Evolutionary conservation across 1,140 invertebrate species (phyloP).

Genomic region (Bombus fervidus): DNA sequence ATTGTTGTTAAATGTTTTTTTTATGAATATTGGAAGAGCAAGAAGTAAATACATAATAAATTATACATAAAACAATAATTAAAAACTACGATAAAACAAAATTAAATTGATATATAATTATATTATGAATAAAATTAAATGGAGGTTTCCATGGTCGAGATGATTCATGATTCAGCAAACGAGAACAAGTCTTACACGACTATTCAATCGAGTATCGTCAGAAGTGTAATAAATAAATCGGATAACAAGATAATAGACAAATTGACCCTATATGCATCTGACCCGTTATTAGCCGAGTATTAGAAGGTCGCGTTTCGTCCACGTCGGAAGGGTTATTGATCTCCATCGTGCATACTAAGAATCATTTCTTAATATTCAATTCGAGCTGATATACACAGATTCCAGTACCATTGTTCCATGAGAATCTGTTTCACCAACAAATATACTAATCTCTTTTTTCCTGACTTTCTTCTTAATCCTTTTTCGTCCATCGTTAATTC

Average conservation of each 20-base stretch:
- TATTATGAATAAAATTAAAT: not conserved
- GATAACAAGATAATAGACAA: constrained; percentile 79
- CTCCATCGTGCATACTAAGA: not conserved
- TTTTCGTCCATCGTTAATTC: not conserved
- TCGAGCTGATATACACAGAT: too few species aligned
- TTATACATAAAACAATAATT: not conserved
- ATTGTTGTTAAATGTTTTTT: not conserved
- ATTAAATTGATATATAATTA: too few species aligned
- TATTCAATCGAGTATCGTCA: constrained; percentile 29
- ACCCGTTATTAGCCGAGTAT: constrained; percentile 73
- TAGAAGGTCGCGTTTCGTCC: constrained; percentile 70
- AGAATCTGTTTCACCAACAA: not conserved
- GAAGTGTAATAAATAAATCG: constrained; percentile 78
- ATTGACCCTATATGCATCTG: constrained; percentile 79
- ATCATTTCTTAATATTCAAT: constrained; percentile 5
- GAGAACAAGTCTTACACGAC: not conserved
- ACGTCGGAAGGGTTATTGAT: constrained; percentile 15
- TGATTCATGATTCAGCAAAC: not conserved
- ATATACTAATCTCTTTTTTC: not conserved
- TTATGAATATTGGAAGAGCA: not conserved
- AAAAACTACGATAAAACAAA: not conserved
- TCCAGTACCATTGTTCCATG: not conserved
- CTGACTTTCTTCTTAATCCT: not conserved
- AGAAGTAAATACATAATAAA: too few species aligned
- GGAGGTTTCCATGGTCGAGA: too few species aligned